Base-by-base conservation (phyloP, 2,113 vertebrate genomes). In the Centropristis striata region DNA sequence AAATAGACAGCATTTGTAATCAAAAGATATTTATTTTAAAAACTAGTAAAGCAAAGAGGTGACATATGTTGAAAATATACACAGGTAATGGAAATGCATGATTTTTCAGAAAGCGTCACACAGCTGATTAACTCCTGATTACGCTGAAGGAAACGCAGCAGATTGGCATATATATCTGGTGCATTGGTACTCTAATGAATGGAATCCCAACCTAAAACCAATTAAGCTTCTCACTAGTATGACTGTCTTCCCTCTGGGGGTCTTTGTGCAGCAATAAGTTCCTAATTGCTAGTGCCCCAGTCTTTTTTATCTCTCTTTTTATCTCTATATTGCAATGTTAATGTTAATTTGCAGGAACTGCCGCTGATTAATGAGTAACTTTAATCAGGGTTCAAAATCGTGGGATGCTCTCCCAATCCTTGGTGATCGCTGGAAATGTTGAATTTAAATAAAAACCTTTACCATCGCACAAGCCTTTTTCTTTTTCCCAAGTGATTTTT, bases 201-300 rank as follows among this genome's bases (percentile, higher is more conserved):
- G 64, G 67, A 85, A 88, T 75, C 81, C 59, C 75, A 88, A 87
- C 87, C 86, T 83, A 82, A 89, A 87, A 88, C 81, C 88, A 92
- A 91, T 90, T 92, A 90, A 71, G 64, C 79, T 42, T 64, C 83
- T 78, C 71, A 64, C 63, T 47, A 50, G 64, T 75, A 75, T 37
- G 78, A 71, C 83, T 70, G 70, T 81, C 84, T 79, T 87, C 88
- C 87, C 87, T 90, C 86, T 71, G 82, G 87, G 86, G 78, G 77
- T 82, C 83, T 92, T 86, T 83, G 77, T 74, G 86, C 88, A 68
- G 84, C 90, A 88, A 88, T 87, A 86, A 78, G 71, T 81, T 81
- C 75, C 85, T 92, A 93, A 93, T 94, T 93, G 91, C 88, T 10
- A 36, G n/a, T 79, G 83, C 68, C 64, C 14, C 15, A 16, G 51